Evolutionary conservation across 2,888 invertebrate species (phyloP), one percentile per base, ranked within the genome.

Genomic region (Temnothorax ravouxi): DNA sequence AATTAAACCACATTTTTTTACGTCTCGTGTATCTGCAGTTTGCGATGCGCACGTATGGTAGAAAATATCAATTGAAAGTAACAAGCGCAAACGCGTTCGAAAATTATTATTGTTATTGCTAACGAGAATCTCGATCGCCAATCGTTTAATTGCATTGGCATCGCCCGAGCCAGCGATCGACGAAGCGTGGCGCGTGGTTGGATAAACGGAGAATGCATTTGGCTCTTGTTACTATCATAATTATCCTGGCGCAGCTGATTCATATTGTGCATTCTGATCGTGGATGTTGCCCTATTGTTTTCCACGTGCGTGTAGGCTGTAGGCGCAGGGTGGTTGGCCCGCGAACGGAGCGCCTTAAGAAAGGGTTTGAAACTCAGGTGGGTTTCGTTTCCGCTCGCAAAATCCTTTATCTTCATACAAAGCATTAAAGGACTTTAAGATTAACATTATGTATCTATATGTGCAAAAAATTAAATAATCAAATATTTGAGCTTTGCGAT

Each of bases 231-330:
- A 84, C 89, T 67, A 80, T 81, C 83, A 86, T 85, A 89, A 85
- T 85, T 74, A 79, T 79, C 64, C 56, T 38, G 67, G 50, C 54
- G 77, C 74, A 67, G 72, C 72, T 74, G 71, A 83, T 84, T 74
- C 74, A 61, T 21, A 72, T 62, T 74, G 81, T 61, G 83, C 76
- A 67, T 84, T 76, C 88, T 81, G 82, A 86, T 80, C 84, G 75
- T 82, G 59, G 56, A 71, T 84, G 62, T 82, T 86, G 67, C 56
- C 50, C 89, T 84, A 87, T 89, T 88, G 85, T 89, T 83, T 84
- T 64, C 71, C 50, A 62, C 38, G 67, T 13, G 25, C 76, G 25
- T 25, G 25, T n/a, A 25, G 80, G n/a, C n/a, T 81, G 88, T 86
- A 79, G 87, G 82, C 56, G 71, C 80, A 38, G 44, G 59, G 59